Conservation (phyloP, 2,113 vertebrate genomes). For the Calyptomena viridis region DNA sequence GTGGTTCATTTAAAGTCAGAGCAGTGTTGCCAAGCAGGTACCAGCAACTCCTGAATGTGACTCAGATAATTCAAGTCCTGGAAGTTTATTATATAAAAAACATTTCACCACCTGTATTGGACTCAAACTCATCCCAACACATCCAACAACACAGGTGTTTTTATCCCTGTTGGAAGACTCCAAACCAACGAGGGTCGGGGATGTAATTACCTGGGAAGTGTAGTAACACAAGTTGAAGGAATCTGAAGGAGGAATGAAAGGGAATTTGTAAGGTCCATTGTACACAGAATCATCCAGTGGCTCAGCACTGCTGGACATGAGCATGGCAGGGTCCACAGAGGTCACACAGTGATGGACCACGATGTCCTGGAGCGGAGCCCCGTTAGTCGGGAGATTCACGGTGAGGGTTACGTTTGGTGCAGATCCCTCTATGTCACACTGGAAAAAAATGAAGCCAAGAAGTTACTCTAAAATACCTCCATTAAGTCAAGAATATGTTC, state of each 20-base stretch:
- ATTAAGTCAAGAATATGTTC: neutral
- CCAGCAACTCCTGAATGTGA: neutral
- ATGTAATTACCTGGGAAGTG: slow-evolving; percentile 85
- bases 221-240: slow-evolving; percentile 90
- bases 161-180: neutral
- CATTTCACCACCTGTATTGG: fast-evolving
- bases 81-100: neutral
- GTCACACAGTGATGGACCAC: slow-evolving; percentile 91
- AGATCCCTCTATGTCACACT: slow-evolving; percentile 93
- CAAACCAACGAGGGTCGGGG: fast-evolving
- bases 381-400: slow-evolving; percentile 86
- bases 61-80: neutral
- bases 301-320: slow-evolving; percentile 85
- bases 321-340: slow-evolving; percentile 86
- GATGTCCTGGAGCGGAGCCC: slow-evolving; percentile 90
- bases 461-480: neutral
- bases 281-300: slow-evolving; percentile 83
- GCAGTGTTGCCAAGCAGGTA: neutral
- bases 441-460: neutral
- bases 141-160: neutral
- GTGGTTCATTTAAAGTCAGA: neutral
- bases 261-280: slow-evolving; percentile 91
- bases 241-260: slow-evolving; percentile 89
- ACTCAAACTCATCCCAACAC: neutral
- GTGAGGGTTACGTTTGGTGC: slow-evolving; percentile 87